Evolutionary conservation across 2,113 vertebrate species (phyloP), one percentile per base, ranked within the genome.

Genomic region (Glaucomys volans): DNA sequence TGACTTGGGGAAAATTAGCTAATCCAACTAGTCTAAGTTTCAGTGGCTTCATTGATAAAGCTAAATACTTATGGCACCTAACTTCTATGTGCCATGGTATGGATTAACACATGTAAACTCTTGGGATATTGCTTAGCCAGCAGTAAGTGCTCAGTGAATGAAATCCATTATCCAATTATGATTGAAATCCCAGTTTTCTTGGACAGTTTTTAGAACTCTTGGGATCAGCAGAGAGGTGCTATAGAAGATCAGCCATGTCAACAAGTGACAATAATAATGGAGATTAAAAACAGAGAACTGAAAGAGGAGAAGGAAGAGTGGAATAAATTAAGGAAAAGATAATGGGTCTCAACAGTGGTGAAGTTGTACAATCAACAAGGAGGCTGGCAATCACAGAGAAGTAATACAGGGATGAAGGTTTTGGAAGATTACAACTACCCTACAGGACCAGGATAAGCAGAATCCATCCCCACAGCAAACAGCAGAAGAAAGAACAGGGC

Each of bases 1-100:
- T 91, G 35, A 81, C 14, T 85, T 69, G 62, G 20, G 32, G 42
- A 57, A 88, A 90, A 83, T 75, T 80, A 94, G 74, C 66, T 91
- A 86, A 93, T 57, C 37, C 59, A 69, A 75, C 52, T 57, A 83
- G 10, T 71, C 71, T 76, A 20, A 17, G 84, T 8, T 64, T 96
- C 37, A 83, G 17, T 52, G n/a, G 20, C 52, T 47, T 93, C 59
- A 79, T 17, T 0, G 14, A 79, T 85, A 88, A 67, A 93, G 10
- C 57, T 22, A 77, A 40, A 57, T 89, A 93, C 86, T 74, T 59
- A 54, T 91, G 54, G 8, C 30, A 76, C 35, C 40, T 81, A 72
- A 82, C 37, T 76, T 54, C 42, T 26, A 93, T 42, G 16, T 57
- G 6, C 69, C 79, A 37, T 42, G 26, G 16, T 59, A 22, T 32